phyloP scores from a whole-genome alignment of 2,797 vertebrate species.

The Taeniopygia guttata region DNA sequence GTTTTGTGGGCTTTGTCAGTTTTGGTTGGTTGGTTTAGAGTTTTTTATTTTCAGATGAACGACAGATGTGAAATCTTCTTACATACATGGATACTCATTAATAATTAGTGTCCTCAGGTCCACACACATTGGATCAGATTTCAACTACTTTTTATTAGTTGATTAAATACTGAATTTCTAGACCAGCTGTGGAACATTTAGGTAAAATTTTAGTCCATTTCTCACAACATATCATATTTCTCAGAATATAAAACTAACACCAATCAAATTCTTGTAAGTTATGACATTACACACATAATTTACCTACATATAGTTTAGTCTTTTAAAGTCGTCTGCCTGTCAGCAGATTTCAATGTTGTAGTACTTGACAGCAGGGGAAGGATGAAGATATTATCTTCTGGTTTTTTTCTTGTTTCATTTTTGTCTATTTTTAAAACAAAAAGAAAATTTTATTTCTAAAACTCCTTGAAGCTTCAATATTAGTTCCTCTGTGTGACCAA shows the following conservation, averaged over 20 bases:
- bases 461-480: neutral
- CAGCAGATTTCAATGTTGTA: neutral
- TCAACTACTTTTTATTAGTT: neutral
- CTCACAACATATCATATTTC: neutral
- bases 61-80: neutral
- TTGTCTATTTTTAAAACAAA: neutral
- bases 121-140: neutral
- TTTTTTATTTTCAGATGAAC: neutral
- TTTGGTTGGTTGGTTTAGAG: neutral
- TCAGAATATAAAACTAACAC: neutral
- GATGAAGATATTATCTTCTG: neutral
- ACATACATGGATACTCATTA: neutral
- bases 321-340: neutral
- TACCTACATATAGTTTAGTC: neutral
- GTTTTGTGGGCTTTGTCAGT: neutral
- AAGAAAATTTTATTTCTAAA: neutral
- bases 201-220: neutral
- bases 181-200: neutral
- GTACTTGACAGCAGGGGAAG: neutral
- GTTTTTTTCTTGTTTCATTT: neutral
- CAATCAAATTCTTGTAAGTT: neutral
- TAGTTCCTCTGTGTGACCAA: neutral
- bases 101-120: neutral
- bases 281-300: neutral
- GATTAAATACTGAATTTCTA: neutral